Base-by-base conservation (phyloP, 2,888 invertebrate genomes). In the Aradus depressus region DNA sequence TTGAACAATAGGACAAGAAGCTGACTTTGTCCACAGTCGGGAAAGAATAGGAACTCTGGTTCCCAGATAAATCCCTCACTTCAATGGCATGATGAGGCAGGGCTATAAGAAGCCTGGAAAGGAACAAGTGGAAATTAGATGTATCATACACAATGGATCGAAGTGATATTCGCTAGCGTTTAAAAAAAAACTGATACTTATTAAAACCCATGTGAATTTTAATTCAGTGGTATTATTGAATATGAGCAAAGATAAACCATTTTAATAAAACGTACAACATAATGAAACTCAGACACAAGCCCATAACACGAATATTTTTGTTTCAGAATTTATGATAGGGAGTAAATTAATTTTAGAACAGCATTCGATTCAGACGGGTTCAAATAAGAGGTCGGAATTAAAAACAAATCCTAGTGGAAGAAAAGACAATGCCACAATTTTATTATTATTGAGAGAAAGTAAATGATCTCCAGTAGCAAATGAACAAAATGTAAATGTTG, bases 1-100 rank as follows among this genome's bases (percentile, higher is more conserved):
- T 73, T 48, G 72, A 65, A 60, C 82, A 83, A 62, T 82, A 80
- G 0, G 76, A 67, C 43, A 85, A 71, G 62, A 78, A 76, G 42
- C 75, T 71, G 4, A 81, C 81, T 60, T 79, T 75, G 58, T 84
- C 84, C 1, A 84, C 82, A 0, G 84, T 84, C 1, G 83, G 80
- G 63, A 85, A 79, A 1, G 75, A 73, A 58, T 79, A 76, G 23
- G 31, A 16, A 21, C 39, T 26, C n/a, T n/a, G n/a, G 25, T 66
- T 65, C 14, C 68, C 65, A 23, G 69, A 66, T 38, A 66, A 65
- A 60, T 76, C 75, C 60, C 76, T 70, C 1, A 80, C 77, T 65
- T 77, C 75, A 2, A 77, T 70, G 38, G 75, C 73, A 62, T 77
- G 75, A 58, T 75, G 77, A 3, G 76, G 72, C 23, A 76, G 65